Evolutionary conservation across 2,797 vertebrate species (phyloP).

Genomic region (Numenius phaeopus): DNA sequence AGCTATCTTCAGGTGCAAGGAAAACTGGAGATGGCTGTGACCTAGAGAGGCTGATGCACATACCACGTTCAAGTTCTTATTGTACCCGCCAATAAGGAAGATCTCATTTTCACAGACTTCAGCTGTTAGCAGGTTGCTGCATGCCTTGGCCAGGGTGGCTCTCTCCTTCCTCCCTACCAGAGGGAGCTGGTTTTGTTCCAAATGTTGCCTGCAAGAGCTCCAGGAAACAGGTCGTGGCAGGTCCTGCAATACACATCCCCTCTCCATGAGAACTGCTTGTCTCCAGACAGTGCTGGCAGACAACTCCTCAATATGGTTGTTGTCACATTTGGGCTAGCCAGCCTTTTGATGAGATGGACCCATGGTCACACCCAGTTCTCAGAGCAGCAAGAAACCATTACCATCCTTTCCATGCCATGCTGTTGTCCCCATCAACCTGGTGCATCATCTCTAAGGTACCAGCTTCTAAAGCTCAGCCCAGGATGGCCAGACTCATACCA

Average conservation of each 20-base stretch:
- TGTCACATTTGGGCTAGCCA: background rate
- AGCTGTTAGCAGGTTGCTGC: accelerated
- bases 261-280: background rate
- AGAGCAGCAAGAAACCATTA: background rate
- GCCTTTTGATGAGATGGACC: background rate
- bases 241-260: background rate
- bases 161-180: background rate
- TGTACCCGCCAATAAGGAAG: accelerated
- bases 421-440: accelerated
- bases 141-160: accelerated
- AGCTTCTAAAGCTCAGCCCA: background rate
- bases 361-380: background rate
- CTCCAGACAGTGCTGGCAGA: background rate
- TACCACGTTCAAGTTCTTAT: accelerated
- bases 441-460: background rate
- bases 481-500: background rate
- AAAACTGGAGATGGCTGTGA: background rate
- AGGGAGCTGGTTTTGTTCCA: conserved; percentile 23
- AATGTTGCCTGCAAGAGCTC: accelerated
- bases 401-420: background rate
- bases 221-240: background rate
- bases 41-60: background rate
- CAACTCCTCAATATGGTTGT: background rate
- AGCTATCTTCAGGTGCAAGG: background rate
- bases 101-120: accelerated